A percentile compares a stretch with the other conserved stretches of the same genome.
Evolutionary conservation across 1,140 invertebrate species (phyloP).

Genomic region (Lethrus apterus): DNA sequence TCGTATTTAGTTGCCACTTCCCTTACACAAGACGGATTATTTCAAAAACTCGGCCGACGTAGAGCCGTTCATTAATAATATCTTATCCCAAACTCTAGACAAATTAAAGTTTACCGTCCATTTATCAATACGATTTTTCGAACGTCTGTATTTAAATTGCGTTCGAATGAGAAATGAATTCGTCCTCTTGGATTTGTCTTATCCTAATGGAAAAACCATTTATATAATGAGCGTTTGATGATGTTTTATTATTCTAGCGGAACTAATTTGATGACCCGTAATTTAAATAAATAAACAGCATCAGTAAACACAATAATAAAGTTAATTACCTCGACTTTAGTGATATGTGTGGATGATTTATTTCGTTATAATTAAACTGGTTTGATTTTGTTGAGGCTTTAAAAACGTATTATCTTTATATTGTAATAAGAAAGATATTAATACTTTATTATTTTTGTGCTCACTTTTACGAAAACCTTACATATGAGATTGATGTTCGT

Average conservation of each 20-base stretch:
- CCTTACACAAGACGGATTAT: constrained; percentile 13
- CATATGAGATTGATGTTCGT: too few species aligned
- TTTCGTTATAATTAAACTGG: constrained; percentile 12
- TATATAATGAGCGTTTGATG: constrained; percentile 7
- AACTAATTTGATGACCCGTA: not conserved
- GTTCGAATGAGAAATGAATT: constrained; percentile 9
- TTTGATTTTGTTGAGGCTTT: too few species aligned
- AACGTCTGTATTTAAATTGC: constrained; percentile 11
- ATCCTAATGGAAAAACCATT: constrained; percentile 11
- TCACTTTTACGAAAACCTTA: too few species aligned
- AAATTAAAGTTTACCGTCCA: constrained; percentile 12
- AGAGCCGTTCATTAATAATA: constrained; percentile 13
- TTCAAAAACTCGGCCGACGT: constrained; percentile 8
- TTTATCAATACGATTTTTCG: constrained; percentile 7
- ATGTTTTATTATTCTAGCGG: constrained; percentile 1
- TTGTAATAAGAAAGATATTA: too few species aligned
- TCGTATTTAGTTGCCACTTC: constrained; percentile 13
- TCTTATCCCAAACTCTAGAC: constrained; percentile 10
- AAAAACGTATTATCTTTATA: too few species aligned
- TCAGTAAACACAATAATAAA: constrained; percentile 1
- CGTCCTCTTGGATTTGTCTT: constrained; percentile 2
- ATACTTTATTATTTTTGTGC: too few species aligned
- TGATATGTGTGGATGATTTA: constrained; percentile 6
- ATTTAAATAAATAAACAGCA: not conserved
- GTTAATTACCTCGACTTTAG: not conserved